Evolutionary conservation across 2,888 invertebrate genomes (phyloP).

Genomic region (Caenorhabditis sinica): DNA sequence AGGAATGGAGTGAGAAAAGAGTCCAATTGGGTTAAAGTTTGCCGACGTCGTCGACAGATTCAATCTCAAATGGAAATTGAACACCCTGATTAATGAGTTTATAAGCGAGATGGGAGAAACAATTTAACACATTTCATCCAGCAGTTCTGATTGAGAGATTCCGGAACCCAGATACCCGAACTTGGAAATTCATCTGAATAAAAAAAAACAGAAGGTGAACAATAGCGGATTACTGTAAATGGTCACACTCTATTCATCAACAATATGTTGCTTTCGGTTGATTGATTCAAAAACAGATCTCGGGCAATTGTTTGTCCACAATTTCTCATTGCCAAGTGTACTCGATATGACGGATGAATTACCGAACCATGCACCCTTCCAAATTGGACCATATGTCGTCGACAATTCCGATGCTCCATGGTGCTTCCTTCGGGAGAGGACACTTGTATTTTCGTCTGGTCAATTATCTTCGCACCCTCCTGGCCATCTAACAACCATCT

Average conservation of each 20-base stretch:
- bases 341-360: constrained; percentile 57
- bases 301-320: constrained; percentile 45
- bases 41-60: constrained; percentile 44
- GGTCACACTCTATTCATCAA: background rate
- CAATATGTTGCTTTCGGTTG: constrained; percentile 18
- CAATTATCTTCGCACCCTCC: constrained; percentile 54
- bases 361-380: constrained; percentile 28
- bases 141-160: background rate
- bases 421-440: constrained; percentile 1
- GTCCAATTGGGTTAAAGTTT: constrained; percentile 51
- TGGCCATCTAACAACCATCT: background rate
- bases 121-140: constrained; percentile 17
- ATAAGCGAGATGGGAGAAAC: constrained; percentile 38
- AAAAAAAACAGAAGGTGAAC: background rate
- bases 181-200: too few species aligned
- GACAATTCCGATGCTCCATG: constrained; percentile 54
- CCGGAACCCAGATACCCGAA: background rate
- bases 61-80: constrained; percentile 60
- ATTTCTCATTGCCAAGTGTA: constrained; percentile 47
- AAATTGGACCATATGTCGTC: constrained; percentile 51
- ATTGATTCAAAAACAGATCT: constrained; percentile 46
- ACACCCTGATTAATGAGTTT: constrained; percentile 58
- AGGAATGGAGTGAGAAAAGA: background rate
- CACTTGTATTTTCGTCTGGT: constrained; percentile 12
- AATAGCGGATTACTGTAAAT: background rate